Evolutionary conservation across 2,113 vertebrate genomes (phyloP), one percentile per base, ranked within the genome.

Genomic region (Serilophus lunatus): DNA sequence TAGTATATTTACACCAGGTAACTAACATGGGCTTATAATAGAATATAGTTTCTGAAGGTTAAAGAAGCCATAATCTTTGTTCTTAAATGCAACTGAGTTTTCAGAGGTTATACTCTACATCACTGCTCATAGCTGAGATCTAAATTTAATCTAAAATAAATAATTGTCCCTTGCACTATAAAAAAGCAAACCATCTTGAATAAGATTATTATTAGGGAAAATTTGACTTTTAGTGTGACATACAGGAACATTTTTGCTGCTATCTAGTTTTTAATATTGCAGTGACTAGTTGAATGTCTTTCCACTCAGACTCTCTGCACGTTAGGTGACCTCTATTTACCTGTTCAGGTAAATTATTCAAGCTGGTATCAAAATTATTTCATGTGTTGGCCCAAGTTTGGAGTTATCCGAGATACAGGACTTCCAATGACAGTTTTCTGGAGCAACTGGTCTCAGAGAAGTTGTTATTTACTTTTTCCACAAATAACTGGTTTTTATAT

Each of bases 1-100:
- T 92, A 95, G 94, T 94, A 96, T 97, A 95, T 97, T 97, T 97
- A 97, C 95, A 95, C 92, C 85, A 29, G 96, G 96, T 96, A 93
- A 65, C 65, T 60, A 97, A 60, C 65, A 88, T 75, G 92, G 76
- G 63, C 92, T 96, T 94, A 94, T 64, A 90, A 85, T 47, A 82
- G 81, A 50, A 54, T 95, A 86, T 84, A 94, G 76, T 90, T 79
- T 77, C 79, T 94, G 97, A 97, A 97, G 98, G 98, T 96, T 94
- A 96, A 96, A 91, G 93, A 82, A 91, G 31, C 79, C 35, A 76
- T 88, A 88, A 75, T 71, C 49, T 72, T 51, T 92, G 82, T n/a
- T 92, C 83, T 90, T 65, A 95, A 96, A 81, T 45, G 63, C 81
- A 92, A 61, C 95, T 64, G 92, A 95, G 45, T 94, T 96, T 97